Percentiles rank a stretch among this genome's conserved stretches.
phyloP scores from a whole-genome alignment of 2,113 vertebrate species.

The Cyrtonyx montezumae region DNA sequence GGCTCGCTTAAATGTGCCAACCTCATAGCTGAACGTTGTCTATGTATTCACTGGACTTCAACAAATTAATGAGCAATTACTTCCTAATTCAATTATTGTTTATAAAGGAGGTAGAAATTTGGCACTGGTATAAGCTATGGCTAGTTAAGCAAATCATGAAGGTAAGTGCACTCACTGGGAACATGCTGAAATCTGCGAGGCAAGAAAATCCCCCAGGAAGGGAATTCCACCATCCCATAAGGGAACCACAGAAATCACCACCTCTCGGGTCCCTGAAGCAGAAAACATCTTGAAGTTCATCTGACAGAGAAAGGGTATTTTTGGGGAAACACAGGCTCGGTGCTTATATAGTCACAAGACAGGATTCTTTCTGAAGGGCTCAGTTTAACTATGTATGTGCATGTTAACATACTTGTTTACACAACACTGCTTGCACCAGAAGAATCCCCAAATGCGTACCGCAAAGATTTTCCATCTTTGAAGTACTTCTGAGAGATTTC shows the following conservation, averaged over 20 bases:
- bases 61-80: neutral
- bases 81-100: neutral
- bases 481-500: neutral
- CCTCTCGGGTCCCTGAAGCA: neutral
- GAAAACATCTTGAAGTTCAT: neutral
- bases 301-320: neutral
- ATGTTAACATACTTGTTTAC: neutral
- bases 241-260: neutral
- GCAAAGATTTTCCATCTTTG: neutral
- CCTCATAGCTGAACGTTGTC: rapidly evolving
- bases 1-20: neutral
- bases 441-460: neutral
- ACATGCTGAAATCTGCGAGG: neutral
- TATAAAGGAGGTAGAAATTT: neutral
- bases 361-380: neutral
- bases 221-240: neutral
- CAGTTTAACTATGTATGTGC: neutral
- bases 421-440: too few species aligned
- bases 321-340: neutral
- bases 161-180: rapidly evolving
- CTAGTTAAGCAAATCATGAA: neutral
- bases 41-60: neutral
- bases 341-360: neutral
- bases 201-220: neutral
- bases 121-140: neutral